Evolutionary conservation across 2,888 invertebrate species (phyloP), one percentile per base, ranked within the genome.

Genomic region (Apotomis turbidana): DNA sequence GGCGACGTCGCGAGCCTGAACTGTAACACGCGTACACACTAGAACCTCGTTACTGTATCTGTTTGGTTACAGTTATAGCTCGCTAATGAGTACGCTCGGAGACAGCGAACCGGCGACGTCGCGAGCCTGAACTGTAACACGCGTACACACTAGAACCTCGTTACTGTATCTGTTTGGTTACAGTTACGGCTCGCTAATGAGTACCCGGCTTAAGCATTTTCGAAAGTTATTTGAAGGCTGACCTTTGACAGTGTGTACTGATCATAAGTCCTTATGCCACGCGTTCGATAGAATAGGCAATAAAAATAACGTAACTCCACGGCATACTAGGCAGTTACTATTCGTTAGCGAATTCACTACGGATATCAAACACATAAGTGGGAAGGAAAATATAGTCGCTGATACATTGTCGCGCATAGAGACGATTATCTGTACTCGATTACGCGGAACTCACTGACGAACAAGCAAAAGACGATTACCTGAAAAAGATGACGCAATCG

Each of bases 321-420:
- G 76, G 41, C 57, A 77, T 46, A 67, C 75, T 9, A 63, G 78
- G n/a, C 77, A 76, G 46, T 44, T 77, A n/a, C 8, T 74, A 8
- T 79, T 61, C 59, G 77, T 79, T n/a, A 76, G 77, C 64, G 75
- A 79, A 44, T 78, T 77, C 68, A 76, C 76, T 0, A 76, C 74
- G 0, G 71, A 78, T 8, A 77, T 78, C 36, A 62, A 67, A 15
- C 64, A 76, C 49, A 55, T 77, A 5, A 58, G 59, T 15, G 78
- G 76, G 9, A 41, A 57, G 6, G 57, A 71, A 6, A 78, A 79
- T 61, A 52, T 62, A 36, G 75, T 75, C 5, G 76, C 78, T 0
- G 79, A 77, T 64, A 67, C 75, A n/a, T 44, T 79, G 5, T 75
- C 75, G 13, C 70, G 76, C 27, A 62, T 76, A 36, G 78, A 76